Base-by-base conservation (phyloP, 2,113 vertebrate genomes). In the Alethe diademata region DNA sequence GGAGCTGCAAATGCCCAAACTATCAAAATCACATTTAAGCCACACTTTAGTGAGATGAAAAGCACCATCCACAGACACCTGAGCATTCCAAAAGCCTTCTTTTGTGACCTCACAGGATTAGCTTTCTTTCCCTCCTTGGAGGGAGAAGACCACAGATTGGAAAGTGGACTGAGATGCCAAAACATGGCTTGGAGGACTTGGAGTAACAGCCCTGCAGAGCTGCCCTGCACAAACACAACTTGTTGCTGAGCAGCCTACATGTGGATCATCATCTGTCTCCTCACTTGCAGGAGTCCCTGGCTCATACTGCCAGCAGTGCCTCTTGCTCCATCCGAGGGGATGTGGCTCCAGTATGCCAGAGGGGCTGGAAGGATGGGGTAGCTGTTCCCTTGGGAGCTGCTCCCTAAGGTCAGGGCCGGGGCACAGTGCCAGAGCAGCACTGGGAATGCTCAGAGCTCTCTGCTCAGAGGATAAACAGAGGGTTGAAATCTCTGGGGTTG, bases 391-490 rank as follows among this genome's bases (percentile, higher is more conserved):
- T 0, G 0, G 70, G 78, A 93, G 47, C 86, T 91, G 56, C 60
- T 92, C 80, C 72, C 64, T 31, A 51, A 89, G 96, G 95, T 96
- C 93, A 88, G 67, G 76, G 33, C 69, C 58, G 73, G 95, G 95
- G 86, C 89, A 92, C 43, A 45, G 35, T 40, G 65, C 60, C 0
- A 0, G 33, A 88, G n/a, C 72, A 90, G 71, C 45, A 62, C 31
- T 0, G n/a, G 53, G 82, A 93, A 92, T 79, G 79, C 75, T 74
- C 53, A 85, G 60, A 87, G 71, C 28, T 64, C 54, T 72, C 60
- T 65, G 16, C 58, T 91, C 72, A 64, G 66, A 74, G 92, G 66
- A 90, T 95, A 95, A 97, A 96, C 79, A 95, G 78, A 95, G n/a
- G 42, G 33, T 43, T 86, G 91, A 95, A 95, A 38, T 73, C 89